Evolutionary conservation across 2,888 invertebrate species (phyloP).

Genomic region (Neoascia interrupta): DNA sequence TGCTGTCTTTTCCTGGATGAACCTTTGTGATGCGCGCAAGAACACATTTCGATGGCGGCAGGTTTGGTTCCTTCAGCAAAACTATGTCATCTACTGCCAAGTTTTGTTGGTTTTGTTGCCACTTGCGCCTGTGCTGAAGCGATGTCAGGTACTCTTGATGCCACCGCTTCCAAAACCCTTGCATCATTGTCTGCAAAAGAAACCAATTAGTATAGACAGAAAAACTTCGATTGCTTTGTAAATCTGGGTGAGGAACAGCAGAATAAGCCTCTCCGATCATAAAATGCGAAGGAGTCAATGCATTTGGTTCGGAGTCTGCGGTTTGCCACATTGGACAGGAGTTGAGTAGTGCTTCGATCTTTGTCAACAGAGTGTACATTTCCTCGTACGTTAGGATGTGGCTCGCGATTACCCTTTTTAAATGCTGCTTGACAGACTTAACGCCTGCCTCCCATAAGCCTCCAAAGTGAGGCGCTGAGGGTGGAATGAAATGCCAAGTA

Average conservation of each 20-base stretch:
- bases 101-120: background rate
- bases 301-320: background rate
- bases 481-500: too few species aligned
- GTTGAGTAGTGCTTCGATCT: background rate
- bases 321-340: background rate
- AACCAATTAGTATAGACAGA: background rate
- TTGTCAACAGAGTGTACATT: background rate
- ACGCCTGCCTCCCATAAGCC: conserved; percentile 2
- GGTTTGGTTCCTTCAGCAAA: background rate
- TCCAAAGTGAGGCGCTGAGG: conserved; percentile 1
- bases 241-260: background rate
- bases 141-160: background rate
- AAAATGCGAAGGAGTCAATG: background rate
- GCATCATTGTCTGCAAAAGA: background rate
- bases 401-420: background rate
- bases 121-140: background rate
- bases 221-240: background rate
- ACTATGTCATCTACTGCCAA: background rate
- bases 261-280: background rate
- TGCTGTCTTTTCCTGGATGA: too few species aligned
- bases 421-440: conserved; percentile 1
- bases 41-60: conserved; percentile 4
- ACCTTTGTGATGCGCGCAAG: too few species aligned
- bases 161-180: conserved; percentile 1
- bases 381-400: background rate